A percentile compares a stretch with the other conserved stretches of the same genome.
Evolutionary conservation across 2,888 invertebrate genomes (phyloP).

Genomic region (Leptinotarsa peninsularis): DNA sequence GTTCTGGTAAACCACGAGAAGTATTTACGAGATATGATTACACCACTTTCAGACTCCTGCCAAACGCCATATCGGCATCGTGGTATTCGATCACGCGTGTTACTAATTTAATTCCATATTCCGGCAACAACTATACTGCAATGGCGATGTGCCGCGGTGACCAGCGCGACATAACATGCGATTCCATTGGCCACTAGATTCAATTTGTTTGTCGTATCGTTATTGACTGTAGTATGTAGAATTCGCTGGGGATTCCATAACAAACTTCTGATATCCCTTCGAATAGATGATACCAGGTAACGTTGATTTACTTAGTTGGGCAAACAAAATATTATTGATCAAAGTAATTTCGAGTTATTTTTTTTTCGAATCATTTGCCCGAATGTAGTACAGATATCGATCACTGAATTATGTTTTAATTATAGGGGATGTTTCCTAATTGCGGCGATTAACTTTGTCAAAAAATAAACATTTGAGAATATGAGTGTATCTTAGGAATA

Average conservation of each 20-base stretch:
- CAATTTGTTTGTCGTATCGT: constrained; percentile 61
- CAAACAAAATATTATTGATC: background rate
- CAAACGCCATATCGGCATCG: constrained; percentile 24
- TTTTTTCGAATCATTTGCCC: no score
- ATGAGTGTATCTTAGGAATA: no score
- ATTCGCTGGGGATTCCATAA: constrained; percentile 42
- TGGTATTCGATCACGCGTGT: constrained; percentile 51
- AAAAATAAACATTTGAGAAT: no score
- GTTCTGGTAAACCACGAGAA: background rate
- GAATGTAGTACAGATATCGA: no score
- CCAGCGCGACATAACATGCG: constrained; percentile 50
- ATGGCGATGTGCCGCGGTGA: constrained; percentile 35
- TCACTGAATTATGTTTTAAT: no score
- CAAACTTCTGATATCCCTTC: constrained; percentile 1
- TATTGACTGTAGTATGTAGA: constrained; percentile 56
- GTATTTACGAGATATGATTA: background rate
- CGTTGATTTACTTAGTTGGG: background rate
- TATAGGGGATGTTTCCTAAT: no score
- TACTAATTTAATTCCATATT: constrained; percentile 55
- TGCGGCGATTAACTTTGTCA: no score
- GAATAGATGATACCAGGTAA: background rate
- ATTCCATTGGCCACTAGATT: constrained; percentile 54
- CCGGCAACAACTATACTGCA: constrained; percentile 47
- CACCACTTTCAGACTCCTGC: background rate
- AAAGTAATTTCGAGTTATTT: no score